phyloP scores from a whole-genome alignment of 2,797 vertebrate genomes.

The Staurois parvus region DNA sequence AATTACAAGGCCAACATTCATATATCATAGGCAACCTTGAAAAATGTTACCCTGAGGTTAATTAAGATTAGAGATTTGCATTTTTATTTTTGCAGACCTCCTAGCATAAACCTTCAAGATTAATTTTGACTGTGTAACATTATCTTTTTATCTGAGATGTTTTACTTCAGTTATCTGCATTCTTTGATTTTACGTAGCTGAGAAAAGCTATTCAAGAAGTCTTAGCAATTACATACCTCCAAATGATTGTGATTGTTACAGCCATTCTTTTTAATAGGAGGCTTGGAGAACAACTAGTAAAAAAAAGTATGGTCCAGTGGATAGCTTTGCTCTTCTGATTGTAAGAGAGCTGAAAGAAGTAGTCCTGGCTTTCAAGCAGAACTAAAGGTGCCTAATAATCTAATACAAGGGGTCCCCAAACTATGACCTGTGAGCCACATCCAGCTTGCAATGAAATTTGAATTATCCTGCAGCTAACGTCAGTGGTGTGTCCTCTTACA shows the following conservation, averaged over 20 bases:
- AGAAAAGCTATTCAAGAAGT: slow-evolving; percentile 14
- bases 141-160: slow-evolving; percentile 42
- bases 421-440: too few relatives aligned
- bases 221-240: background rate
- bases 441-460: too few relatives aligned
- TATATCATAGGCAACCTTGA: slow-evolving; percentile 28
- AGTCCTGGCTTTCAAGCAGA: too few relatives aligned
- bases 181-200: slow-evolving; percentile 21
- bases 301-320: background rate
- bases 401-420: background rate
- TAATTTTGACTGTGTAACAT: slow-evolving; percentile 25
- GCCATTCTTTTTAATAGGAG: slow-evolving; percentile 3
- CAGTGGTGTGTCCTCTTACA: too few relatives aligned
- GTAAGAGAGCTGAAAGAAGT: background rate
- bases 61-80: slow-evolving; percentile 34
- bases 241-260: background rate
- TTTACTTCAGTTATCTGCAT: slow-evolving; percentile 3
- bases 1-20: slow-evolving; percentile 12
- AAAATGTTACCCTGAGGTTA: slow-evolving; percentile 33
- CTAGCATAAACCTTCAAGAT: slow-evolving; percentile 31
- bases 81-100: slow-evolving; percentile 8
- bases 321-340: background rate
- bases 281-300: background rate
- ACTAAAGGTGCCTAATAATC: too few relatives aligned
- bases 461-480: too few relatives aligned